Conservation (phyloP, 2,797 vertebrate species). For the Bradypus variegatus region DNA sequence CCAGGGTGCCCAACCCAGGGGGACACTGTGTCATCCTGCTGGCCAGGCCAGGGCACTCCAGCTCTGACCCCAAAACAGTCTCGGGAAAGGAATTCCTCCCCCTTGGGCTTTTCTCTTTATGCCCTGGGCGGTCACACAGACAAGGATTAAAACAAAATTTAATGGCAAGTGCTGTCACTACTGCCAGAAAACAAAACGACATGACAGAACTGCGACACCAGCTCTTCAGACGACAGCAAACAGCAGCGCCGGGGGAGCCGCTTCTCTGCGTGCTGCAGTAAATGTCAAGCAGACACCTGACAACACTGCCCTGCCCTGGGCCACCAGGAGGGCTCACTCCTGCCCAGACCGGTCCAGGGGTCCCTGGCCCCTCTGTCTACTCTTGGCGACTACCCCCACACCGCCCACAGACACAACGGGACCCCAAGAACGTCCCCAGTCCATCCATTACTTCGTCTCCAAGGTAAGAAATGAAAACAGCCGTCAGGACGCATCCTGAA, state of each 20-base stretch:
- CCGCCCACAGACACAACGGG: too few species aligned
- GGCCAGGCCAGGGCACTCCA: neutral
- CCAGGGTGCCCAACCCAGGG: too few species aligned
- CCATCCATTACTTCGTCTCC: neutral
- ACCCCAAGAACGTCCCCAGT: neutral
- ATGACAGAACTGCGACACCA: accelerated
- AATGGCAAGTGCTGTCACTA: too few species aligned
- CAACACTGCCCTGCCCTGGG: too few species aligned
- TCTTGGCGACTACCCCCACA: too few species aligned
- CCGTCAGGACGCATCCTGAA: neutral
- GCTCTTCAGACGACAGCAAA: neutral
- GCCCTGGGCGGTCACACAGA: neutral
- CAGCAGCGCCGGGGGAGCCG: accelerated
- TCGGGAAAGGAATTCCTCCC: neutral
- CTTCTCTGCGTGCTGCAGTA: too few species aligned
- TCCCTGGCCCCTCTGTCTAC: neutral
- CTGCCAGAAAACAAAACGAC: neutral
- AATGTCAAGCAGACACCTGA: neutral
- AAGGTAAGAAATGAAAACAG: neutral
- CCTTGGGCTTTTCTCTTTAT: neutral
- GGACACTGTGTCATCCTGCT: too few species aligned
- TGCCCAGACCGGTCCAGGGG: too few species aligned
- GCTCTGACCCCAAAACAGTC: neutral
- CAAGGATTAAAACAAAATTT: too few species aligned
- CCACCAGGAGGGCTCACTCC: too few species aligned